A percentile compares a stretch with the other conserved stretches of the same genome.
phyloP scores from a whole-genome alignment of 2,797 vertebrate genomes.

The Rhinoraja longicauda region DNA sequence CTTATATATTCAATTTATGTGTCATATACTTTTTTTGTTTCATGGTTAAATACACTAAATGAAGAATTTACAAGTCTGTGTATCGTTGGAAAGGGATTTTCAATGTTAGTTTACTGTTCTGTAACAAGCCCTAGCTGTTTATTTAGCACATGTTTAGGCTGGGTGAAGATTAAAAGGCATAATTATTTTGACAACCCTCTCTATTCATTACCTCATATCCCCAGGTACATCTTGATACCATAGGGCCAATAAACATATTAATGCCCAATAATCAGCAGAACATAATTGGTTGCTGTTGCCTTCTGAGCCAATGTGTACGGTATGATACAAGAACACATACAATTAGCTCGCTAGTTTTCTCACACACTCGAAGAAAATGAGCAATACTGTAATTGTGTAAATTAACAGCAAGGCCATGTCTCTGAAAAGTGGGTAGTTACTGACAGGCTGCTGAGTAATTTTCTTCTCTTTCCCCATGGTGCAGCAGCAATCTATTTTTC shows the following conservation, averaged over 20 bases:
- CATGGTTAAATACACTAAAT: not conserved
- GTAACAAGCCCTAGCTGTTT: not conserved
- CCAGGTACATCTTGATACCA: slow-evolving; percentile 48
- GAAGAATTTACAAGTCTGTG: not conserved
- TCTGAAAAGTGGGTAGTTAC: slow-evolving; percentile 42
- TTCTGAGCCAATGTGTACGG: slow-evolving; percentile 41
- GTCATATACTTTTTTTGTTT: no score
- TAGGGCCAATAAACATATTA: slow-evolving; percentile 48
- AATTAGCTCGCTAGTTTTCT: slow-evolving; percentile 44
- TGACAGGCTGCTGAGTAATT: slow-evolving; percentile 43
- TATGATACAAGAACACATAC: slow-evolving; percentile 43
- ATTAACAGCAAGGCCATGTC: slow-evolving; percentile 46
- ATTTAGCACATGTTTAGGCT: slow-evolving; percentile 24
- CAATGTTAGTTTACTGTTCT: slow-evolving; percentile 9
- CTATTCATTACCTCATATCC: slow-evolving; percentile 47
- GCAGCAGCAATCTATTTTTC: not conserved
- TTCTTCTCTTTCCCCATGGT: not conserved
- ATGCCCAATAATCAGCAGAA: slow-evolving; percentile 48
- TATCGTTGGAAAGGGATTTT: slow-evolving; percentile 6
- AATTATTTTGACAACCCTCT: slow-evolving; percentile 51
- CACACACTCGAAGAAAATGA: slow-evolving; percentile 47
- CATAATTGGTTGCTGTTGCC: slow-evolving; percentile 51
- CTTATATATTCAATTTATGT: not conserved
- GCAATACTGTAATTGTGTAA: slow-evolving; percentile 48
- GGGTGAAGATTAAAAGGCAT: slow-evolving; percentile 40